These are phyloP conservation scores for Prunella fulvescens DNA, from an alignment of 2,113 vertebrate species.

Conservation along the genomic window DNA sequence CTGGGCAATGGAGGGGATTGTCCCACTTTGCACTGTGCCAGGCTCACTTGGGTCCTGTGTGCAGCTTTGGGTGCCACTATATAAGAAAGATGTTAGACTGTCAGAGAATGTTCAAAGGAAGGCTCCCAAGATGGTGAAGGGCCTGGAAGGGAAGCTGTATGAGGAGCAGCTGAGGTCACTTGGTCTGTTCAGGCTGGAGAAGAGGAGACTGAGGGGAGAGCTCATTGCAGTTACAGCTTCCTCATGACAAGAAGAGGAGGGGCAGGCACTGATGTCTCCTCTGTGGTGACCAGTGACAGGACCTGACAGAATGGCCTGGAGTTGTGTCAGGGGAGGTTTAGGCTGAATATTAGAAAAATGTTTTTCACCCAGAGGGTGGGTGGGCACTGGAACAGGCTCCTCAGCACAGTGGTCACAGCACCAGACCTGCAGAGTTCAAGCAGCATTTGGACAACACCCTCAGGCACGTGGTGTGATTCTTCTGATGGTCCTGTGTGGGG, in stretches of 20 bases:
- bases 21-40: fast-evolving
- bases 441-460: neutral
- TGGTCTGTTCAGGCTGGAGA: neutral
- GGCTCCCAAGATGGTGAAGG: neutral
- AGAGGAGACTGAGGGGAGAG: neutral
- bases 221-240: neutral
- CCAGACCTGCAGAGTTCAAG: neutral
- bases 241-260: fast-evolving
- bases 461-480: neutral
- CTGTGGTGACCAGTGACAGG: neutral
- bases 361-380: neutral
- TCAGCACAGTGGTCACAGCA: neutral
- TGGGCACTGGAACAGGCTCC: neutral
- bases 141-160: fast-evolving
- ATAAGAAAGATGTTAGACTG: neutral
- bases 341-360: fast-evolving
- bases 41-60: neutral
- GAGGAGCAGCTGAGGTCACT: neutral
- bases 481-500: fast-evolving
- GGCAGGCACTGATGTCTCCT: neutral
- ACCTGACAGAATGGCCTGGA: fast-evolving
- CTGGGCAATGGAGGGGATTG: neutral
- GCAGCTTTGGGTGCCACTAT: neutral
- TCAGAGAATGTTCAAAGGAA: neutral
- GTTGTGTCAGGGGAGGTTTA: neutral